A percentile compares a stretch with the other conserved stretches of the same genome.
These are phyloP conservation scores for Crenuchus spilurus DNA, from an alignment of 2,797 vertebrate genomes.

Conservation along the genomic window DNA sequence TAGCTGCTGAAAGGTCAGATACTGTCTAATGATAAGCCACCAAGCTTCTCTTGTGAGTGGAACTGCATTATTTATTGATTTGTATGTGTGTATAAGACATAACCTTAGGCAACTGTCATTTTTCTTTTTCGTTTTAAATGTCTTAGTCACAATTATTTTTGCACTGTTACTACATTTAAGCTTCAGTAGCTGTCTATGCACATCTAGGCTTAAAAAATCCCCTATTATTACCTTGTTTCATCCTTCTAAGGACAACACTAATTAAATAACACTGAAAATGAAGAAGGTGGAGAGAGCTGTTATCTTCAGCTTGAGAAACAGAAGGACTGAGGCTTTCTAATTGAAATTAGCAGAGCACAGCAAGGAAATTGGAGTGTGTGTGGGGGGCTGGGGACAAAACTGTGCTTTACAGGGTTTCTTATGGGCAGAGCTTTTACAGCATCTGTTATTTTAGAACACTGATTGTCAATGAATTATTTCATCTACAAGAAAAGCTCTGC, in stretches of 20 bases:
- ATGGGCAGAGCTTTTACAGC: conserved; percentile 49
- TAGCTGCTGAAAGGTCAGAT: too few species aligned
- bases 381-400: conserved; percentile 49
- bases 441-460: conserved; percentile 67
- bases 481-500: conserved; percentile 66
- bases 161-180: conserved; percentile 17
- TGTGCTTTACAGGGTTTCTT: conserved; percentile 50
- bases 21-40: too few species aligned
- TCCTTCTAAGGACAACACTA: conserved; percentile 54
- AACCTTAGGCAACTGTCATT: background rate
- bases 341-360: conserved; percentile 52
- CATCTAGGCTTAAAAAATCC: background rate
- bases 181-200: background rate
- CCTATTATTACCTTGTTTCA: background rate
- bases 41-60: too few species aligned
- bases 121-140: too few species aligned
- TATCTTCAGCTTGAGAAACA: conserved; percentile 46
- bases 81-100: too few species aligned
- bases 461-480: conserved; percentile 75
- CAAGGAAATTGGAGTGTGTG: conserved; percentile 20
- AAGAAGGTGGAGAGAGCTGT: conserved; percentile 42
- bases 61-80: too few species aligned
- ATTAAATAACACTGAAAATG: conserved; percentile 61
- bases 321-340: conserved; percentile 58
- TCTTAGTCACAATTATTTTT: background rate